These are phyloP conservation scores for Spermophilus dauricus DNA, from an alignment of 2,113 vertebrate genomes.

Conservation along the genomic window DNA sequence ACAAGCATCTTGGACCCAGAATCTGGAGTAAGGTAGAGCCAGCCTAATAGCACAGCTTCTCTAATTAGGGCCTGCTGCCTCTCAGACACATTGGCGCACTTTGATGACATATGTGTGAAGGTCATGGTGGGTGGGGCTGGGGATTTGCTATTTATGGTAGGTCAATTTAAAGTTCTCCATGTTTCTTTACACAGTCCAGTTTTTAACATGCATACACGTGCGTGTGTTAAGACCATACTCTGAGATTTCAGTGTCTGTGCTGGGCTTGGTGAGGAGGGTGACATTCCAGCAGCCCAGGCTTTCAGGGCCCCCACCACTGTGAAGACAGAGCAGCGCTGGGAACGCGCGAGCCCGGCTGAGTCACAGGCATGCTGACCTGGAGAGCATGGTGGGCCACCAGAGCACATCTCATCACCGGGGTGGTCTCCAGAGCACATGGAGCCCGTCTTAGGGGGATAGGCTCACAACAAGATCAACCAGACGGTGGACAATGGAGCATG, in stretches of 20 bases:
- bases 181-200: not conserved
- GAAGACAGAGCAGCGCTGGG: not conserved
- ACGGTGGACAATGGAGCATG: fast-evolving
- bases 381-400: fast-evolving
- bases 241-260: not conserved
- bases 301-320: not conserved
- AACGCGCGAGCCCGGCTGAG: fast-evolving
- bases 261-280: not conserved
- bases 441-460: fast-evolving
- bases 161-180: not conserved
- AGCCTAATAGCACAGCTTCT: not conserved
- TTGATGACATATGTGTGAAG: no score
- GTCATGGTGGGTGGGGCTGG: not conserved
- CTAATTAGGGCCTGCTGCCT: not conserved
- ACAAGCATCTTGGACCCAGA: not conserved
- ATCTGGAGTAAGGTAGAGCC: not conserved
- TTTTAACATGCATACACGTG: not conserved
- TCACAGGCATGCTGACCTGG: not conserved
- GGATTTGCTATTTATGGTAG: not conserved
- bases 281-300: no score
- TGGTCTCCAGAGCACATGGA: no score
- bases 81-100: fast-evolving
- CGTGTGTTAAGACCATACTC: not conserved
- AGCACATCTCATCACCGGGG: no score
- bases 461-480: no score